Evolutionary conservation across 2,888 invertebrate genomes (phyloP).

Genomic region (Stenchaetothrips biformis): DNA sequence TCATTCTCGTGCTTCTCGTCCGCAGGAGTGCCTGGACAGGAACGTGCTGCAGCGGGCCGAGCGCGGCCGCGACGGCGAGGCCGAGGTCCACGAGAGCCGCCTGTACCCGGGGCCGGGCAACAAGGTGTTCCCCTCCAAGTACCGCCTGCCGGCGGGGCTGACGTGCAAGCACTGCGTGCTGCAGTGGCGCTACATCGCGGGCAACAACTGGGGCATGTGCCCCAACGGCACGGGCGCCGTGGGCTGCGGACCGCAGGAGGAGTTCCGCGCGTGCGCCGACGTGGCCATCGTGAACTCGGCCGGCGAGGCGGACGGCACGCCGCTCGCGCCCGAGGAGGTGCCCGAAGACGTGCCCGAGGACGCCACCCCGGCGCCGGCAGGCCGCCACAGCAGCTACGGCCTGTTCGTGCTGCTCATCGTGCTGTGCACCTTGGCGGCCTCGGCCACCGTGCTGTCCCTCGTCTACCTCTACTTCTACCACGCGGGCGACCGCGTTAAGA

Average conservation of each 20-base stretch:
- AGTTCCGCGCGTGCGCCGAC: conserved; percentile 80
- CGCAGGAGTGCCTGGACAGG: conserved; percentile 72
- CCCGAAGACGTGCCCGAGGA: conserved; percentile 43
- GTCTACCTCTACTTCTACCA: conserved; percentile 73
- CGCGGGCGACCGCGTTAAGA: conserved; percentile 50
- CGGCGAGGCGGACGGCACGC: conserved; percentile 43
- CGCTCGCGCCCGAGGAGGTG: conserved; percentile 33
- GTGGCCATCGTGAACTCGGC: conserved; percentile 61
- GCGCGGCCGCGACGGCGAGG: conserved; percentile 44
- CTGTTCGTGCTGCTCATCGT: conserved; percentile 52
- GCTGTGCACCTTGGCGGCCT: conserved; percentile 61
- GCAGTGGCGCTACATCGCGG: conserved; percentile 82
- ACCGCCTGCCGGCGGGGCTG: conserved; percentile 59
- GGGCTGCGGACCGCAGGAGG: conserved; percentile 85
- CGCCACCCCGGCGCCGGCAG: conserved; percentile 49
- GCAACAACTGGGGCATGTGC: conserved; percentile 76
- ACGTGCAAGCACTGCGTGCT: conserved; percentile 77
- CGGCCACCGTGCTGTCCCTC: conserved; percentile 59
- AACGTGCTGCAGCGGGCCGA: conserved; percentile 57
- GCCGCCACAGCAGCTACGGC: conserved; percentile 46
- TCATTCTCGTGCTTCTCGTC: conserved; percentile 45
- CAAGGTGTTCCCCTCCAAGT: conserved; percentile 70
- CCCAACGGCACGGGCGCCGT: conserved; percentile 69
- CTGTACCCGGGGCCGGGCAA: conserved; percentile 75
- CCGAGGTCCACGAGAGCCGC: conserved; percentile 43